Evolutionary conservation across 2,888 invertebrate genomes (phyloP).

Genomic region (Zootermopsis nevadensis): DNA sequence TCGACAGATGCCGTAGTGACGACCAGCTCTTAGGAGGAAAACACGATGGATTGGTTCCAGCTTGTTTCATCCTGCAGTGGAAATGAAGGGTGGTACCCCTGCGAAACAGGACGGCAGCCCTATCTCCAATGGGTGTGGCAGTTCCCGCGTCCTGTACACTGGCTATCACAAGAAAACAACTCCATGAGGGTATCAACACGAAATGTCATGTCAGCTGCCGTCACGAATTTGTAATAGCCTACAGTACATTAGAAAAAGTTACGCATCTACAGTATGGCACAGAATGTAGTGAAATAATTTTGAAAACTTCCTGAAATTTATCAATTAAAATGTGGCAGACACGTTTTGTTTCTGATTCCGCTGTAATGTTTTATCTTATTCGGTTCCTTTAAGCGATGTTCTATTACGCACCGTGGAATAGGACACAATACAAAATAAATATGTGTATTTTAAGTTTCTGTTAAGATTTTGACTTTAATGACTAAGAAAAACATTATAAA

Average conservation of each 20-base stretch:
- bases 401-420: too few relatives aligned
- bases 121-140: slow-evolving; percentile 40
- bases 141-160: not conserved
- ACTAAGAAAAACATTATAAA: too few relatives aligned
- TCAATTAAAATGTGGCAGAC: too few relatives aligned
- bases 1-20: slow-evolving; percentile 35
- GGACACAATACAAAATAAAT: too few relatives aligned
- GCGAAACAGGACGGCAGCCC: slow-evolving; percentile 23
- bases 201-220: slow-evolving; percentile 21
- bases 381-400: too few relatives aligned
- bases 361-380: too few relatives aligned
- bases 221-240: not conserved
- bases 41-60: slow-evolving; percentile 19
- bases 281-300: too few relatives aligned
- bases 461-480: too few relatives aligned
- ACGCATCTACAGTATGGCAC: too few relatives aligned
- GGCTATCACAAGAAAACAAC: slow-evolving; percentile 30
- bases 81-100: slow-evolving; percentile 44
- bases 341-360: too few relatives aligned
- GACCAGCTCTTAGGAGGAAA: slow-evolving; percentile 19
- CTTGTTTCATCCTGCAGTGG: slow-evolving; percentile 12
- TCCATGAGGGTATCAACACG: slow-evolving; percentile 26
- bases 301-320: too few relatives aligned
- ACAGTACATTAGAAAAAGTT: not conserved
- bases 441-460: too few relatives aligned